Base-by-base conservation (phyloP, 2,797 vertebrate species). In the Syndactyla subalaris region DNA sequence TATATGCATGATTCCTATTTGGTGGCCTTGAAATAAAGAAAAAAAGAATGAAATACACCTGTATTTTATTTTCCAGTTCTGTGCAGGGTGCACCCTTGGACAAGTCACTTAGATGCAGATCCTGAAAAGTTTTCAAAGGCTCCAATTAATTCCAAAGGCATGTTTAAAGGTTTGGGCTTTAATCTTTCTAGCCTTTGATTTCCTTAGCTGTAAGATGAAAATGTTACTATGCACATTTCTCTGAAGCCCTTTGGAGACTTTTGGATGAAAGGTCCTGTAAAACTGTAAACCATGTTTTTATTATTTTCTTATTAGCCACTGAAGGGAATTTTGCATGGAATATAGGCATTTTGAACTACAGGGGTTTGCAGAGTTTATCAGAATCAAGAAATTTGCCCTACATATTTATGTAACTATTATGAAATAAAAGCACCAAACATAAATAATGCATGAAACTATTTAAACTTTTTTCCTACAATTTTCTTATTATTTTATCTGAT, bases 121-220 rank as follows among this genome's bases (percentile, higher is more conserved):
- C 26, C 58, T 84, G 76, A 96, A 94, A 95, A 8, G 6, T 81
- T 95, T 94, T 73, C 70, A 75, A 78, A 90, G 43, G 9, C 32
- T 88, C 48, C 26, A 78, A 11, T 92, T 95, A 95, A 70, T 94
- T 93, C 29, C 43, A 95, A 82, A 88, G 57, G 4, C 54, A 36
- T 90, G 46, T 73, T 84, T 92, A 84, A 95, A 86, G 21, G 27
- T 82, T 80, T 93, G 67, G 34, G 8, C 66, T 96, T 96, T 92
- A 89, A 87, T 93, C 63, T 95, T 87, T 48, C 43, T 74, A 70
- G 89, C 24, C 55, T 95, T 94, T 95, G 67, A 88, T 94, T 92
- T 93, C 67, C 65, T 73, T 79, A 65, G 65, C 62, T 92, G 7
- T 78, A 73, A 81, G 78, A 94, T 54, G 67, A 81, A 94, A 89